Base-by-base conservation (phyloP, 1,140 invertebrate species). In the Riptortus pedestris region DNA sequence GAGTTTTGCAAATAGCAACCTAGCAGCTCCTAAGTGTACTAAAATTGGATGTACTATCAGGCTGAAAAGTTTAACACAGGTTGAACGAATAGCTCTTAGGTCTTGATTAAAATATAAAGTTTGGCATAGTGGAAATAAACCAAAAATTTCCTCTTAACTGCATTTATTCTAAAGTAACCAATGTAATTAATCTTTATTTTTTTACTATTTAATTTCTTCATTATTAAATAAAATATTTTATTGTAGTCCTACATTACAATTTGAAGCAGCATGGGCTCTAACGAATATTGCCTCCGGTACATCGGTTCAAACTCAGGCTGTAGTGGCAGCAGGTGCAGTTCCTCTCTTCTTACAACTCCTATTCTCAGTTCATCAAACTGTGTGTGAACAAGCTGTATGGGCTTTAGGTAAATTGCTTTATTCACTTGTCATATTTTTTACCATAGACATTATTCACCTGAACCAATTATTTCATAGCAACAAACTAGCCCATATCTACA, bases 281-380 rank as follows among this genome's bases (percentile, higher is more conserved):
- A 99, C 96, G 68, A 99, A 99, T 74, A 99, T 99, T 72, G 96
- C 96, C 2, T 96, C 92, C 59, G 96, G 96, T 59, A 98, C 93
- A 51, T 95, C 94, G 0, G 80, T 83, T 69, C 96, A 99, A 79
- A 99, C 96, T 22, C 91, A 96, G 70, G 85, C 94, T 75, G 95
- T 99, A 26, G 94, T 99, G 2, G 79, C 83, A 68, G 92, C 91
- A 51, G 90, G 94, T 70, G 96, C 96, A 62, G 95, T 98, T 48
- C 95, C 96, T 60, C 81, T 92, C 52, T 99, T 99, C 77, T 78
- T 99, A 55, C 82, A 90, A 72, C 79, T 99, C 59, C 79, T 99
- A 20, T 80, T 84, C 73, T 98, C 95, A 29, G 85, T 85, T 59
- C 93, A 96, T 76, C 91, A 94, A 71, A 98, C 96, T 79, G 96